Percentiles rank a stretch among this genome's conserved stretches.
phyloP scores from a whole-genome alignment of 2,888 invertebrate species.

The Ypsolopha sequella region DNA sequence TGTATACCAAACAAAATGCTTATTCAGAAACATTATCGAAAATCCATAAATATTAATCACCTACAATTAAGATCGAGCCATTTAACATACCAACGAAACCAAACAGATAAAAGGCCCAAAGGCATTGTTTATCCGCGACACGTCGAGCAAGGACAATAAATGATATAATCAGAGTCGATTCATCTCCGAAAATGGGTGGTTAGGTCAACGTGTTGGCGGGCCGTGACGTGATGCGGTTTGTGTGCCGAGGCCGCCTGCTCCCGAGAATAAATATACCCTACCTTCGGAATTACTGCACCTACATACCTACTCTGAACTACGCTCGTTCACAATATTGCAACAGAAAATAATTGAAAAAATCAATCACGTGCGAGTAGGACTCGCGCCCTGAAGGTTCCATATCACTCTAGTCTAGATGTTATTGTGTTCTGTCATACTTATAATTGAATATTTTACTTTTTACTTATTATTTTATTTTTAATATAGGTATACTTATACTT shows the following conservation, averaged over 20 bases:
- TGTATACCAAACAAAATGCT: background rate
- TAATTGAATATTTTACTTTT: too few relatives aligned
- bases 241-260: slow-evolving; percentile 46
- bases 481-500: too few relatives aligned
- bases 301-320: background rate
- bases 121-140: background rate
- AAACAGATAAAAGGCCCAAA: too few relatives aligned
- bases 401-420: too few relatives aligned
- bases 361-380: too few relatives aligned
- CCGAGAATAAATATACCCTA: slow-evolving; percentile 19
- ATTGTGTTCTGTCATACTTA: too few relatives aligned
- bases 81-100: too few relatives aligned
- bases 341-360: too few relatives aligned
- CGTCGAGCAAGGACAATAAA: background rate
- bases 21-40: background rate
- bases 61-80: too few relatives aligned
- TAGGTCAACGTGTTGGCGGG: slow-evolving; percentile 40
- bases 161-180: slow-evolving; percentile 5
- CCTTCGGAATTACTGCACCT: background rate
- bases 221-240: slow-evolving; percentile 26
- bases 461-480: too few relatives aligned
- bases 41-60: background rate
- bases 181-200: slow-evolving; percentile 35
- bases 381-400: too few relatives aligned
- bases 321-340: too few relatives aligned